phyloP scores from a whole-genome alignment of 2,888 invertebrate species.

The Noctua janthe region DNA sequence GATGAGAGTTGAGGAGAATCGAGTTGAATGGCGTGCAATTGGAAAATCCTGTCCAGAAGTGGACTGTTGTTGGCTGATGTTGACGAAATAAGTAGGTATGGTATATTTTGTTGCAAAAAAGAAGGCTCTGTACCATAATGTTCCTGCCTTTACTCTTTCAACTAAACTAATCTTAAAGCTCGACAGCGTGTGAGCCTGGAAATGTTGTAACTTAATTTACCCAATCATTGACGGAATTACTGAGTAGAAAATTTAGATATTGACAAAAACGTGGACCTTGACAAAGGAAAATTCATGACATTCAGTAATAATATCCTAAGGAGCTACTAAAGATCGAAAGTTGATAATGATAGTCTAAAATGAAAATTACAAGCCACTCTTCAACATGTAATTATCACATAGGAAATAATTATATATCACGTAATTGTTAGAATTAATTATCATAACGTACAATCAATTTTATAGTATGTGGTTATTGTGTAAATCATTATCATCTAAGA shows the following conservation, averaged over 20 bases:
- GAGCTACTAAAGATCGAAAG: background rate
- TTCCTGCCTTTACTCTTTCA: background rate
- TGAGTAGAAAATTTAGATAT: background rate
- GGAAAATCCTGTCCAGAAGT: background rate
- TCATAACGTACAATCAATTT: background rate
- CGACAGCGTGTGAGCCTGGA: background rate
- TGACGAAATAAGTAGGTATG: too few species aligned
- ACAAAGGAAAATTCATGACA: background rate
- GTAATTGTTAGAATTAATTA: background rate
- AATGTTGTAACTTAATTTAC: background rate
- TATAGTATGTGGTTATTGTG: background rate
- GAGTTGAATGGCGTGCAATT: background rate
- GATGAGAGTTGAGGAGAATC: background rate
- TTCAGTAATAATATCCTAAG: background rate
- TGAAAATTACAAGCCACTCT: constrained; percentile 23
- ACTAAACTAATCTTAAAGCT: background rate
- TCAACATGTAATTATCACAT: constrained; percentile 15
- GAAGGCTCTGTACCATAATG: background rate
- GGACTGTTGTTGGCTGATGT: too few species aligned
- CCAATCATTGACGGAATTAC: background rate
- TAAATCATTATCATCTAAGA: background rate
- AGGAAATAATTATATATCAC: too few species aligned
- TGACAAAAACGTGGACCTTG: background rate
- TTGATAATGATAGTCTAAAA: constrained; percentile 9
- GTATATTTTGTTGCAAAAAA: background rate